phyloP scores from a whole-genome alignment of 2,888 invertebrate species.

The Lydus trimaculatus region DNA sequence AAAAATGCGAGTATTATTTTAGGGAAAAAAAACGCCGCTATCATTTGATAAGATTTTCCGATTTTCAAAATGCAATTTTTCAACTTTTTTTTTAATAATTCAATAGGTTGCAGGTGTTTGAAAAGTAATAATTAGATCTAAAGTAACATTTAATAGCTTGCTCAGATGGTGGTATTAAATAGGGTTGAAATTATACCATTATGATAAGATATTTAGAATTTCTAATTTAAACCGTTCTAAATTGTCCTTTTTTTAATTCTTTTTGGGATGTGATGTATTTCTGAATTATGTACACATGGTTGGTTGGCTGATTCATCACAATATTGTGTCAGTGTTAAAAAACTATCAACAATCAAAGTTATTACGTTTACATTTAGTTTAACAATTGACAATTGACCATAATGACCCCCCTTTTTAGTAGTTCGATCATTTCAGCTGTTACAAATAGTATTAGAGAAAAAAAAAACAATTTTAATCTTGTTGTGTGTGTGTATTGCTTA shows the following conservation, averaged over 20 bases:
- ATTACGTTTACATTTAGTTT: constrained; percentile 21
- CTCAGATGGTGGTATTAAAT: neutral
- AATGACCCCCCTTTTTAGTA: constrained; percentile 22
- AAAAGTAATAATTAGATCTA: neutral
- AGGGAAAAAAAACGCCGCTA: too few species aligned
- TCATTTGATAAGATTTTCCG: too few species aligned
- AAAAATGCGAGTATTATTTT: too few species aligned
- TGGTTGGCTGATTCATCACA: neutral
- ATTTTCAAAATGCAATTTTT: too few species aligned
- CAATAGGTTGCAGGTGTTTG: neutral
- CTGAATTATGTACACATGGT: neutral
- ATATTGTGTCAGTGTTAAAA: neutral
- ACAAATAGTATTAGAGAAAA: neutral
- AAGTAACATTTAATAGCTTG: neutral
- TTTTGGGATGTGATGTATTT: neutral
- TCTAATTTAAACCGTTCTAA: too few species aligned
- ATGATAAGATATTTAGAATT: neutral
- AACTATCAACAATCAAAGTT: constrained; percentile 24
- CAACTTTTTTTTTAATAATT: neutral
- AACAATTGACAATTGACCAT: constrained; percentile 29
- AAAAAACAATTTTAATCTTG: neutral
- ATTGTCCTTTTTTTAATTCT: neutral
- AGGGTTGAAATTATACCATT: neutral
- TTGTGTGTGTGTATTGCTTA: neutral
- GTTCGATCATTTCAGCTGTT: neutral